Conservation (phyloP, 2,113 vertebrate genomes). For the Oryzias javanicus region DNA sequence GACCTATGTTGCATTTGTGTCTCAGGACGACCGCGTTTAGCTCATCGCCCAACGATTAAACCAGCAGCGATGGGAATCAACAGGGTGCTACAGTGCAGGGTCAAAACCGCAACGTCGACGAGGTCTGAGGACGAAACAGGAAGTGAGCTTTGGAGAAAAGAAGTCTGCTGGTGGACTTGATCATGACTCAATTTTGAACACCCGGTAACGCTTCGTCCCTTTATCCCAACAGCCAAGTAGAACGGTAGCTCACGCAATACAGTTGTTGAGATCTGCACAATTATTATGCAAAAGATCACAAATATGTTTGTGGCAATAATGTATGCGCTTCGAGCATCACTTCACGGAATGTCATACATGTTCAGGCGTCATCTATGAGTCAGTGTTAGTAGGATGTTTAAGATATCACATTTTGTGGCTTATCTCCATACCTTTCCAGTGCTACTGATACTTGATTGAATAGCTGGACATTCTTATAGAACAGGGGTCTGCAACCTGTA, state of each 20-base stretch:
- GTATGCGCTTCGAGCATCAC: constrained; percentile 64
- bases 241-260: constrained; percentile 73
- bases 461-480: no score
- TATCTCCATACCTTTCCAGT: constrained; percentile 17
- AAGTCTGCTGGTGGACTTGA: constrained; percentile 27
- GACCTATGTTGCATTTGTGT: constrained; percentile 44
- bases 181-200: constrained; percentile 46
- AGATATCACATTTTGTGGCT: constrained; percentile 42
- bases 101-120: constrained; percentile 33
- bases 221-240: constrained; percentile 68
- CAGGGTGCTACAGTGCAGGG: constrained; percentile 68
- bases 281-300: constrained; percentile 79
- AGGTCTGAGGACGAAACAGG: constrained; percentile 11
- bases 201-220: constrained; percentile 59
- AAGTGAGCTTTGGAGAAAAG: constrained; percentile 23
- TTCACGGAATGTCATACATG: constrained; percentile 43
- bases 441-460: constrained; percentile 32
- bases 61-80: constrained; percentile 68
- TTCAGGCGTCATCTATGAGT: constrained; percentile 46
- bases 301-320: constrained; percentile 78
- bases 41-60: constrained; percentile 64
- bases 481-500: no score
- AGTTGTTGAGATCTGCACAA: constrained; percentile 65
- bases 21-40: constrained; percentile 71
- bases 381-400: constrained; percentile 53